Evolutionary conservation across 1,140 invertebrate genomes (phyloP).

Genomic region (Drosophila melanogaster): DNA sequence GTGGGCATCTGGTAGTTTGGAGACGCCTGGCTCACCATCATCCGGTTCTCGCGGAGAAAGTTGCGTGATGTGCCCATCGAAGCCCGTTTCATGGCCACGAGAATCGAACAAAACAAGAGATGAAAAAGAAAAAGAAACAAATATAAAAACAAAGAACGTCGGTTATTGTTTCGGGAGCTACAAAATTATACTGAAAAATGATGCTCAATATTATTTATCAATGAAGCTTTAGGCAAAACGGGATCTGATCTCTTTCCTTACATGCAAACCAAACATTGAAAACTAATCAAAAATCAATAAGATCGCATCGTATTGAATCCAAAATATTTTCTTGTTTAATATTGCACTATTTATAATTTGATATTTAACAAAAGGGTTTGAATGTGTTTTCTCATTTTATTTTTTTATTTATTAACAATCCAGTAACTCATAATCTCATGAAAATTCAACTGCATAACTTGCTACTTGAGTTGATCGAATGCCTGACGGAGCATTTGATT

Average conservation of each 20-base stretch:
- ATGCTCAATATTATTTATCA: neutral
- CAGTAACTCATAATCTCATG: neutral
- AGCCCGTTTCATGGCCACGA: neutral
- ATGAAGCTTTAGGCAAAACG: neutral
- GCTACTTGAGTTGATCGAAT: conserved; percentile 71
- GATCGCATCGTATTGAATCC: too few species aligned
- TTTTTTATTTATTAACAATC: neutral
- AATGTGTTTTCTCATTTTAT: neutral
- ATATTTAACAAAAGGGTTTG: neutral
- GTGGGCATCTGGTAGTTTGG: conserved; percentile 41
- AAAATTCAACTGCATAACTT: neutral
- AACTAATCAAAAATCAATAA: too few species aligned
- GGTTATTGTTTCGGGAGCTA: conserved; percentile 21
- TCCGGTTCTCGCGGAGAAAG: conserved; percentile 55
- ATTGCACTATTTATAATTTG: too few species aligned
- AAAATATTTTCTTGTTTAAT: too few species aligned
- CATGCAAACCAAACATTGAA: too few species aligned
- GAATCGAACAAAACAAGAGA: neutral
- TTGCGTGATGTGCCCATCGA: conserved; percentile 29
- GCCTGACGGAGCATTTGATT: conserved; percentile 94
- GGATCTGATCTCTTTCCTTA: neutral
- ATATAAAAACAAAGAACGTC: conserved; percentile 25
- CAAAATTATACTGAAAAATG: conserved; percentile 11
- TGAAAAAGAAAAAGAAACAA: conserved; percentile 11
- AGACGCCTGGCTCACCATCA: conserved; percentile 21